A percentile compares a stretch with the other conserved stretches of the same genome.
phyloP scores from a whole-genome alignment of 2,797 vertebrate genomes.

The Siniperca scherzeri region DNA sequence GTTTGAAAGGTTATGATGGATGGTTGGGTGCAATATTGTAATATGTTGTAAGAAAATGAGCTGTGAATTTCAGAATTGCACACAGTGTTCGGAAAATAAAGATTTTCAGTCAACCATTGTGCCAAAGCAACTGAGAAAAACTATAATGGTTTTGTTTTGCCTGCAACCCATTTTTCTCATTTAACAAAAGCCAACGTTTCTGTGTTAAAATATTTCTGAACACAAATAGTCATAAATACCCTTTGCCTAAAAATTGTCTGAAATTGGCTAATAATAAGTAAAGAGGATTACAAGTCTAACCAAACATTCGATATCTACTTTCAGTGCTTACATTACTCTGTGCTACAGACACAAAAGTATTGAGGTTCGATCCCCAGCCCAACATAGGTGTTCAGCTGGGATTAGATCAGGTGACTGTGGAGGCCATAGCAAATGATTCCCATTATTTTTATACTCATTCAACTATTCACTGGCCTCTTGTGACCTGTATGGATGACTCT shows the following conservation, averaged over 20 bases:
- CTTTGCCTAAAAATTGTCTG: not conserved
- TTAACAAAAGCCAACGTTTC: not conserved
- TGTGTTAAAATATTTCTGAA: no score
- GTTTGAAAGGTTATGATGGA: not conserved
- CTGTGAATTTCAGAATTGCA: not conserved
- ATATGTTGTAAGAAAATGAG: not conserved
- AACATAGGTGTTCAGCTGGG: not conserved
- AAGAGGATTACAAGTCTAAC: not conserved
- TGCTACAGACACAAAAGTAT: not conserved
- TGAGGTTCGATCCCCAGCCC: not conserved
- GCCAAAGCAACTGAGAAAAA: not conserved
- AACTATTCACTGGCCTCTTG: not conserved
- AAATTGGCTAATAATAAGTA: not conserved
- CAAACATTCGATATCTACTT: not conserved
- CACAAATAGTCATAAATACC: not conserved
- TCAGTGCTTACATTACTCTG: not conserved
- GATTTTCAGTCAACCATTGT: not conserved
- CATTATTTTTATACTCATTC: not conserved
- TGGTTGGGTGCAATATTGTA: not conserved
- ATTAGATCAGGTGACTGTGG: not conserved
- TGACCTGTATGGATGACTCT: not conserved
- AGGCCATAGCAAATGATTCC: not conserved
- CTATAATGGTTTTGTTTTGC: not conserved
- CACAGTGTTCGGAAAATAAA: not conserved
- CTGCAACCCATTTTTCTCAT: not conserved